A percentile compares a stretch with the other conserved stretches of the same genome.
Conservation (phyloP, 2,888 invertebrate species). For the Pseudococcus jackbeardsleyi region DNA sequence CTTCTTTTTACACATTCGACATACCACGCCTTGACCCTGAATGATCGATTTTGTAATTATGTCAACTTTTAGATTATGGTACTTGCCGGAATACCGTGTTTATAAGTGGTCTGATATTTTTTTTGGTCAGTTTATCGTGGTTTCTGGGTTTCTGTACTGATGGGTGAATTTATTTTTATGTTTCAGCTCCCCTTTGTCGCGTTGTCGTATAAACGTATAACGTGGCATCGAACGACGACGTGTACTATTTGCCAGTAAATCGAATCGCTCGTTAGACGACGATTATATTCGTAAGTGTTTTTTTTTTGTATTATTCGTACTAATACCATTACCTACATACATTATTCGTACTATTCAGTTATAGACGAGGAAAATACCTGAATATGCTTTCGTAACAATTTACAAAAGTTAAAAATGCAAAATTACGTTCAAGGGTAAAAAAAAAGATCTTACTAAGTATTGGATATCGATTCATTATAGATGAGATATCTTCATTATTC, state of each 20-base stretch:
- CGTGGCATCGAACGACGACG: background rate
- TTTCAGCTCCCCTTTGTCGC: background rate
- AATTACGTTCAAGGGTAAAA: too few relatives aligned
- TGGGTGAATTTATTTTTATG: background rate
- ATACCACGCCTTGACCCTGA: slow-evolving; percentile 48
- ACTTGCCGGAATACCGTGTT: background rate
- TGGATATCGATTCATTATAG: too few relatives aligned
- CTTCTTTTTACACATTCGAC: background rate
- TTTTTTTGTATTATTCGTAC: background rate
- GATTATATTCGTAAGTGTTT: slow-evolving; percentile 34
- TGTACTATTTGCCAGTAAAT: background rate
- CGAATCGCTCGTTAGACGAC: slow-evolving; percentile 40
- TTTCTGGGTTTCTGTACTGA: too few relatives aligned
- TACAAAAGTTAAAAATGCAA: too few relatives aligned
- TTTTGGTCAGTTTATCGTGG: background rate
- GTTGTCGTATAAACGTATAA: slow-evolving; percentile 1
- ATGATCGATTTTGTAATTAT: slow-evolving; percentile 52
- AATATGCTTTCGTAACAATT: too few relatives aligned
- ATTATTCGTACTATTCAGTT: too few relatives aligned
- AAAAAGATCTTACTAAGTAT: too few relatives aligned
- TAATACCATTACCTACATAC: too few relatives aligned
- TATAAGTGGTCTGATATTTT: background rate
- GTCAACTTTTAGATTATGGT: slow-evolving; percentile 22
- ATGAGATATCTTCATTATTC: too few relatives aligned
- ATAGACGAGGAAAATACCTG: too few relatives aligned